Conservation (phyloP, 1,140 invertebrate genomes). For the Drosophila bifasciata region DNA sequence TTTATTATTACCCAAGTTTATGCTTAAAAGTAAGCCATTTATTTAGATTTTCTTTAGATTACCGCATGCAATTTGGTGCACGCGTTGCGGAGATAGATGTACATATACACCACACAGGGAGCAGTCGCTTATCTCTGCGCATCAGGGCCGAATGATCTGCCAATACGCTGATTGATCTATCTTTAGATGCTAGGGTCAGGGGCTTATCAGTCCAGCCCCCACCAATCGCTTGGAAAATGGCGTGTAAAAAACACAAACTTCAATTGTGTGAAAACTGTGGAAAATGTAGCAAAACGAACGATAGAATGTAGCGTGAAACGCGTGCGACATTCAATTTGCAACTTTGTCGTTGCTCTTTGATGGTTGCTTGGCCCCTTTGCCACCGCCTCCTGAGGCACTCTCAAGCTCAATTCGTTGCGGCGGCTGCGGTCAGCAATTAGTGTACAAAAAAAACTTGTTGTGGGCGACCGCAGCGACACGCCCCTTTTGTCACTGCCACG, state of each 20-base stretch:
- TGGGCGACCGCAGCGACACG: constrained; percentile 17
- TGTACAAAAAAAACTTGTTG: constrained; percentile 47
- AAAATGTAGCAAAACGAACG: neutral
- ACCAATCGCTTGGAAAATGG: neutral
- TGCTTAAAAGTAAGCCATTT: no score
- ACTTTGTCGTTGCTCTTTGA: constrained; percentile 33
- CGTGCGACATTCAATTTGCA: constrained; percentile 38
- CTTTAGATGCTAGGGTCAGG: constrained; percentile 16
- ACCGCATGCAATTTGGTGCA: no score
- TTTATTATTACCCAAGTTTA: no score
- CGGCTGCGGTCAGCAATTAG: constrained; percentile 51
- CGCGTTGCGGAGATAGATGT: no score
- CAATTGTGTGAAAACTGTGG: no score
- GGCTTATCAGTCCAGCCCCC: constrained; percentile 22
- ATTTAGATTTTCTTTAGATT: no score
- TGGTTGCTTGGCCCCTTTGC: constrained; percentile 1
- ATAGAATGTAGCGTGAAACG: constrained; percentile 31
- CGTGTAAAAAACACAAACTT: constrained; percentile 20
- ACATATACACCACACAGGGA: no score
- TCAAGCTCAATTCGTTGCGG: constrained; percentile 1
- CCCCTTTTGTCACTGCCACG: constrained; percentile 21
- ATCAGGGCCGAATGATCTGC: no score
- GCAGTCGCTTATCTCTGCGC: no score
- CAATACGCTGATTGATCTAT: constrained; percentile 13
- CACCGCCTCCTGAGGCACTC: neutral